Evolutionary conservation across 2,888 invertebrate genomes (phyloP), one percentile per base, ranked within the genome.

Genomic region (Polydrusus tereticollis): DNA sequence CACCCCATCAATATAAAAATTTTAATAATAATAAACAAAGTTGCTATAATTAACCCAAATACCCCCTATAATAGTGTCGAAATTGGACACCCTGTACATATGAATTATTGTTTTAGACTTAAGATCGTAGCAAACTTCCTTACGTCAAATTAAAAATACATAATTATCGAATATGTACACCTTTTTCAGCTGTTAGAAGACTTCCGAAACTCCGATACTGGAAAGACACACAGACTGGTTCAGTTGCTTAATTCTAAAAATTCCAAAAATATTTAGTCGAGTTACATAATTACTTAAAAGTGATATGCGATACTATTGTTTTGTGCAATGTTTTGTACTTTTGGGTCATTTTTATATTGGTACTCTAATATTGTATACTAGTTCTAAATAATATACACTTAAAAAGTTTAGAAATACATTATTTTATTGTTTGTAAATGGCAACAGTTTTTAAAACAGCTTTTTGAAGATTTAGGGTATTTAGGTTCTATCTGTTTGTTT

Each of bases 151-250:
- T n/a, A n/a, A n/a, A n/a, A n/a, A n/a, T n/a, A n/a, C n/a, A n/a
- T 36, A 57, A 18, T n/a, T 33, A 29, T 14, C 26, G n/a, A n/a
- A n/a, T 16, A 33, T 36, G 18, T 29, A 33, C 7, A 33, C 21
- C 3, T 58, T 80, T 84, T 85, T 64, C 85, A 90, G 90, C 82
- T 89, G 73, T 83, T 90, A 77, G 88, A 89, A 77, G 88, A 89
- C 76, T 90, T 89, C 82, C 85, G 86, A 76, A 85, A 85, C 73
- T 88, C 89, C 0, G 86, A 87, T 55, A 83, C 84, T 68, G 89
- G 89, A 50, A 85, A 86, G 77, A 83, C 83, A 55, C 87, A 88
- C 80, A 87, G 87, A 50, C 80, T 89, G 77, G 86, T 89, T 29
- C 87, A 86, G 78, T 80, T 88, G 73, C 80, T 89, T 78, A 77